Evolutionary conservation across 2,113 vertebrate species (phyloP).

Genomic region (Hydrolagus affinis): DNA sequence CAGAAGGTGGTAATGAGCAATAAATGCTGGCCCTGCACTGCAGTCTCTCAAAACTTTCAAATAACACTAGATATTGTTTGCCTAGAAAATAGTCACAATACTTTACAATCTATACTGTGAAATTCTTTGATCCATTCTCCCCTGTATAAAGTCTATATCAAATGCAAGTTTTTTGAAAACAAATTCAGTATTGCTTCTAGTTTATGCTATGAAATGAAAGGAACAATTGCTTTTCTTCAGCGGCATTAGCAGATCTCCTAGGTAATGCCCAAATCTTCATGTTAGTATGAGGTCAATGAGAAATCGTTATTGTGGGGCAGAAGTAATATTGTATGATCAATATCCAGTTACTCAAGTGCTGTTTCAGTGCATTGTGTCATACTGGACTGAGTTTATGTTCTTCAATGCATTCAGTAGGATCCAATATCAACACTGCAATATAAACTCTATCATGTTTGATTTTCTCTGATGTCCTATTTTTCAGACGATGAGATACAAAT

Average conservation of each 20-base stretch:
- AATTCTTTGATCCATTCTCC: too few relatives aligned
- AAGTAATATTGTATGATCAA: background rate
- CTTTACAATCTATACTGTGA: too few relatives aligned
- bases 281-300: background rate
- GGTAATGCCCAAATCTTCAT: background rate
- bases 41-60: too few relatives aligned
- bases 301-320: background rate
- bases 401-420: background rate
- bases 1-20: too few relatives aligned
- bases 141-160: too few relatives aligned
- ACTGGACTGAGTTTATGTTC: conserved; percentile 14
- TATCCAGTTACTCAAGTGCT: background rate
- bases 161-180: too few relatives aligned
- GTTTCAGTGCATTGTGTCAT: background rate
- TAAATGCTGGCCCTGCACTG: too few relatives aligned
- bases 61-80: too few relatives aligned
- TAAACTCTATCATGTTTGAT: background rate
- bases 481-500: conserved; percentile 1
- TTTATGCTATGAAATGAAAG: background rate
- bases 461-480: background rate
- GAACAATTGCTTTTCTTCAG: background rate
- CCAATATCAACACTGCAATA: background rate
- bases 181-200: too few relatives aligned
- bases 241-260: background rate
- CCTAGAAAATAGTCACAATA: too few relatives aligned